A percentile compares a stretch with the other conserved stretches of the same genome.
phyloP scores from a whole-genome alignment of 2,113 vertebrate species.

The Elephantulus edwardii region DNA sequence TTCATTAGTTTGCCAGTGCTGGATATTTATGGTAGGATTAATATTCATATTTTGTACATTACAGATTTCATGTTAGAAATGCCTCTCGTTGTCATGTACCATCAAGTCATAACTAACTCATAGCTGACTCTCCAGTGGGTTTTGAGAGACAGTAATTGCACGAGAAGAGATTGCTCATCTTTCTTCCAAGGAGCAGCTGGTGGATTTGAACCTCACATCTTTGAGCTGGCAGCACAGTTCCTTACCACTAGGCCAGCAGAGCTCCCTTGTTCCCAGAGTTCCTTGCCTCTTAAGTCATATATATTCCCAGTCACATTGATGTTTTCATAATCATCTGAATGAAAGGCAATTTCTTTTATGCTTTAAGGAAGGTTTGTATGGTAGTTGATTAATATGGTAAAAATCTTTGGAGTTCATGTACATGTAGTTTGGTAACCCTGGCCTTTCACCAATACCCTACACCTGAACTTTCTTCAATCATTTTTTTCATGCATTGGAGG shows the following conservation, averaged over 20 bases:
- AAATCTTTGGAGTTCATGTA: neutral
- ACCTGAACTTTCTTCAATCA: too few relatives aligned
- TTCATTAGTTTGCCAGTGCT: neutral
- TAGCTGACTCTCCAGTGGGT: too few relatives aligned
- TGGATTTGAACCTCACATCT: too few relatives aligned
- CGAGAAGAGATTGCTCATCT: too few relatives aligned
- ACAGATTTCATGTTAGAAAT: neutral
- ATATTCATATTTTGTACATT: neutral
- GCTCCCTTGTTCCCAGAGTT: neutral
- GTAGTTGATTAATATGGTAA: neutral
- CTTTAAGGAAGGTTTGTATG: neutral
- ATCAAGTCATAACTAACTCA: too few relatives aligned
- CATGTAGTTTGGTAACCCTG: neutral
- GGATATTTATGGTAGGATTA: neutral
- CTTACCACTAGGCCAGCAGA: too few relatives aligned
- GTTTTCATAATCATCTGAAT: neutral
- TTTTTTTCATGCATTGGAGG: too few relatives aligned
- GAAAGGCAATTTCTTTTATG: neutral
- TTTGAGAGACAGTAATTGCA: too few relatives aligned
- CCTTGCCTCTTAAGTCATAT: neutral
- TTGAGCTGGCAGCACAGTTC: too few relatives aligned
- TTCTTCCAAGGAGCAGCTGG: too few relatives aligned
- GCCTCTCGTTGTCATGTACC: too few relatives aligned
- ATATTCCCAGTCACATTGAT: neutral
- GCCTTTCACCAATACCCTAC: neutral